These are phyloP conservation scores for Diarsia mendica DNA, from an alignment of 2,888 invertebrate genomes.

Conservation along the genomic window DNA sequence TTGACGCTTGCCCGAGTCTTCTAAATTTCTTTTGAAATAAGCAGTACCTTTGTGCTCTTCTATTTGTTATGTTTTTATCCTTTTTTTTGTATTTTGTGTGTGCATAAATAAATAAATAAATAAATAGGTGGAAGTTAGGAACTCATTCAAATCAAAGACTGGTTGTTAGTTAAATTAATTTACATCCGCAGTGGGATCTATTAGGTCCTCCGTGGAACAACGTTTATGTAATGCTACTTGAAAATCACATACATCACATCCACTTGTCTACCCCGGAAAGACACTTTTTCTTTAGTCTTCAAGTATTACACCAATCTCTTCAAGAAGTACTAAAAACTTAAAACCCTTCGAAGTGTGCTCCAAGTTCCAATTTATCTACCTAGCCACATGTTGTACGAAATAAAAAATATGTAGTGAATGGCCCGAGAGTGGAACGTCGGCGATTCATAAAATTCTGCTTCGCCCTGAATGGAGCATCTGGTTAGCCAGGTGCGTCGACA, in stretches of 20 bases:
- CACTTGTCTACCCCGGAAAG: constrained; percentile 13
- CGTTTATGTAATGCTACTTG: background rate
- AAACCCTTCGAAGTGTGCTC: constrained; percentile 42
- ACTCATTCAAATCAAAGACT: background rate
- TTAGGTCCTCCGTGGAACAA: background rate
- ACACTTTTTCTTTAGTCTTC: constrained; percentile 3
- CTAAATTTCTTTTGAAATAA: no score
- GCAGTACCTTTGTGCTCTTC: no score
- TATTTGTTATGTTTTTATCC: no score
- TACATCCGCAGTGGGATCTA: background rate
- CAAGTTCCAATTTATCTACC: constrained; percentile 52
- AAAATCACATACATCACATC: constrained; percentile 1
- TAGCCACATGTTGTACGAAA: constrained; percentile 70
- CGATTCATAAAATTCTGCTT: constrained; percentile 87
- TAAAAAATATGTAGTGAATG: constrained; percentile 81
- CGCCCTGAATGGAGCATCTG: constrained; percentile 85
- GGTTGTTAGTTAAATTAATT: no score
- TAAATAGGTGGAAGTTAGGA: background rate
- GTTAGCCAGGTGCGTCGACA: constrained; percentile 82
- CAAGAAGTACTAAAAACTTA: constrained; percentile 33
- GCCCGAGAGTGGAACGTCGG: constrained; percentile 73
- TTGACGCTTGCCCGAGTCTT: background rate
- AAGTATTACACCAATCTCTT: constrained; percentile 30
- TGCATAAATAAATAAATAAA: no score
- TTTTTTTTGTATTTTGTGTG: no score